Conservation (phyloP, 37 sponge, comb jelly and placozoan species). For the Theonella swinhoei region DNA sequence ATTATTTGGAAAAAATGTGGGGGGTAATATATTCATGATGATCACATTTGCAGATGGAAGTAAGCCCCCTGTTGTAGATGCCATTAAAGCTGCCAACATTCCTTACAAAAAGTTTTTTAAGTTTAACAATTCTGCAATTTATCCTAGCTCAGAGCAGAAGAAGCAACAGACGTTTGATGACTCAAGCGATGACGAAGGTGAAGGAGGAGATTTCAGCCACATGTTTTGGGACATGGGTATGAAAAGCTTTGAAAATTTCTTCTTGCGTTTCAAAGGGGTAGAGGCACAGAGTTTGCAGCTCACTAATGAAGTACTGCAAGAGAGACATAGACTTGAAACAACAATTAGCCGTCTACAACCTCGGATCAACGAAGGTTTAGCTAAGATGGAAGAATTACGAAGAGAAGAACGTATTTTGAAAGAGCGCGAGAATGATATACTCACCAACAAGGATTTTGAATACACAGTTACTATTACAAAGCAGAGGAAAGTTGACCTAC, state of each 20-base stretch:
- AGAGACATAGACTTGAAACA: conserved; percentile 57
- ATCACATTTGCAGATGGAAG: conserved; percentile 79
- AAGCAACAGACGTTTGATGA: too few relatives aligned
- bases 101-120: conserved; percentile 38
- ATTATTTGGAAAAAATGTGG: conserved; percentile 63
- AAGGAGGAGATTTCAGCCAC: conserved; percentile 22
- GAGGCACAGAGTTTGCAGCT: conserved; percentile 37
- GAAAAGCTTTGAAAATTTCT: conserved; percentile 54
- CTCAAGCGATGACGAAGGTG: background rate
- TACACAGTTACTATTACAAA: conserved; percentile 41
- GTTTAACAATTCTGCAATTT: conserved; percentile 81
- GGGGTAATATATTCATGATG: conserved; percentile 71
- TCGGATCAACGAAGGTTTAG: conserved; percentile 35
- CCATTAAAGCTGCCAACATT: conserved; percentile 56
- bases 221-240: conserved; percentile 84
- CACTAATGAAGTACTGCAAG: conserved; percentile 68
- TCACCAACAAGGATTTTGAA: conserved; percentile 61
- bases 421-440: conserved; percentile 43
- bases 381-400: conserved; percentile 50
- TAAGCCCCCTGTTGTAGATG: conserved; percentile 60
- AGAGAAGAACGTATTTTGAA: conserved; percentile 50
- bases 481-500: conserved; percentile 19
- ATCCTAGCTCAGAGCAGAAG: background rate
- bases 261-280: conserved; percentile 22
- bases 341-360: conserved; percentile 45